Base-by-base conservation (phyloP, 1,140 invertebrate species). In the Myzus persicae region DNA sequence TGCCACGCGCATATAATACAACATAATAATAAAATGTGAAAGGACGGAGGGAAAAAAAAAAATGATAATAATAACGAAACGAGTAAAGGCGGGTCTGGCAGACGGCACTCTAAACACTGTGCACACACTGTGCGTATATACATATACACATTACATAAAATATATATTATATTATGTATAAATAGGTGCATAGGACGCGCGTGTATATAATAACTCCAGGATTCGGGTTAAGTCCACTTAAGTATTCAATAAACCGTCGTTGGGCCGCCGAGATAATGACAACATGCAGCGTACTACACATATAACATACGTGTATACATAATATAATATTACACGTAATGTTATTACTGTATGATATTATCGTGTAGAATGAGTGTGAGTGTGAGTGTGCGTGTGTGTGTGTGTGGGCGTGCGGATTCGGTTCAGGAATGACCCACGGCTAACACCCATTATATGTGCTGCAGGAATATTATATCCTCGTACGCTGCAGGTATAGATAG, bases 211-310 rank as follows among this genome's bases (percentile, higher is more conserved):
- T 89, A 89, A 51, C n/a, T 22, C 87, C 87, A 51, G n/a, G 14
- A 38, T 36, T 89, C 44, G 87, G 46, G 87, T 89, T 89, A 89
- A 89, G 46, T 89, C 87, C 87, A 89, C 46, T 89, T 89, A 89
- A 89, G 88, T 90, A 90, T 90, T 90, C 89, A 90, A 90, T 90
- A 90, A 90, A 67, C 89, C 89, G 54, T 90, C 89, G 89, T 90
- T 67, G 51, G n/a, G 54, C n/a, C 89, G 11, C 38, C 38, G 38
- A 90, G 54, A 90, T 90, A 90, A 90, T 90, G 89, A 90, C 89
- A 90, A 90, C 89, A 42, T n/a, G 54, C 26, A n/a, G 7, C 4
- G 7, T 40, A 88, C 18, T n/a, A n/a, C n/a, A n/a, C n/a, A n/a
- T n/a, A 36, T 6, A 31, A n/a, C 14, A 46, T 67, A n/a, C 26